A percentile compares a stretch with the other conserved stretches of the same genome.
Conservation (phyloP, 2,888 invertebrate species). For the Chymomyza caudatula region DNA sequence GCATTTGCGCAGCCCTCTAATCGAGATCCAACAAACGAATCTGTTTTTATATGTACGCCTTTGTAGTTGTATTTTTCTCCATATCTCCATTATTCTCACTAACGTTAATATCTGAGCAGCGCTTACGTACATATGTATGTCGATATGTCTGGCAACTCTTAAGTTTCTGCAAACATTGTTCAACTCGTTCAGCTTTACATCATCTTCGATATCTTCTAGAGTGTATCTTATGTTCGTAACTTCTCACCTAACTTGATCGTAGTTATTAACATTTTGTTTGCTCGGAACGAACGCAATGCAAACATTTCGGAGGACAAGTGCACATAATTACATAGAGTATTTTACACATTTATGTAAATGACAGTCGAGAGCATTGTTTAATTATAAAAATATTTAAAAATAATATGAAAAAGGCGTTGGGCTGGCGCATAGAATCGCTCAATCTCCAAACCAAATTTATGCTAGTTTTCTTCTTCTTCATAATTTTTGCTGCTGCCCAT, state of each 20-base stretch:
- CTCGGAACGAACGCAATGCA: neutral
- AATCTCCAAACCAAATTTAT: slow-evolving; percentile 33
- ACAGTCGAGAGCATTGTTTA: slow-evolving; percentile 33
- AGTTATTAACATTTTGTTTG: neutral
- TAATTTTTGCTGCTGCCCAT: slow-evolving; percentile 1
- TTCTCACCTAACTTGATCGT: neutral
- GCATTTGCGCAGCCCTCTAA: too few species aligned
- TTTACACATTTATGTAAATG: slow-evolving; percentile 29
- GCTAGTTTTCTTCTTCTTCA: neutral
- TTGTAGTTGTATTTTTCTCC: too few species aligned
- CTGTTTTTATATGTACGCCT: too few species aligned
- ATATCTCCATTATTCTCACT: too few species aligned
- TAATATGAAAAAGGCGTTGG: slow-evolving; percentile 70
- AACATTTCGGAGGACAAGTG: neutral
- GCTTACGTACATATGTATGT: too few species aligned
- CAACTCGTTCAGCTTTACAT: too few species aligned
- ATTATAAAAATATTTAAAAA: slow-evolving; percentile 66
- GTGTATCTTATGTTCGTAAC: neutral
- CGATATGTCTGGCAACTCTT: too few species aligned
- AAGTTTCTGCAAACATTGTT: too few species aligned
- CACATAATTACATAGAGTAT: neutral
- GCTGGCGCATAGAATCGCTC: slow-evolving; percentile 63
- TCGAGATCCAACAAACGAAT: too few species aligned
- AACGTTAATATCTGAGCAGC: too few species aligned
- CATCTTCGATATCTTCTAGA: too few species aligned